Evolutionary conservation across 2,888 invertebrate genomes (phyloP), one percentile per base, ranked within the genome.

Genomic region (Cephalotes varians): DNA sequence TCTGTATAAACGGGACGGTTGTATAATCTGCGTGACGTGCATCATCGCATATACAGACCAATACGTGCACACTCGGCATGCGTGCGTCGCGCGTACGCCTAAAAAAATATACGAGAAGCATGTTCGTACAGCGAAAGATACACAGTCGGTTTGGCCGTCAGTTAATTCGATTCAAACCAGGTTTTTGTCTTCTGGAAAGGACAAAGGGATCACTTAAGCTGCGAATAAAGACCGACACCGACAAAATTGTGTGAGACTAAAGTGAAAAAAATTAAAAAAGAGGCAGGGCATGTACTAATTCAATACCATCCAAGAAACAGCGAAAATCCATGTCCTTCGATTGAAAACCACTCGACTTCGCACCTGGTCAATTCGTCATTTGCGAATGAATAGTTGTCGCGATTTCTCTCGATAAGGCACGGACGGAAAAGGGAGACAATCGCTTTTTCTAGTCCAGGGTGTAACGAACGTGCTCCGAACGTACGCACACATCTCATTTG

Each of bases 1-100:
- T 47, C 91, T 92, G 91, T 92, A 91, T 90, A 91, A 89, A 79
- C 10, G 12, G 69, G 85, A 82, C 49, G 65, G 73, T 82, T 87
- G 84, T 84, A 77, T 88, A 84, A 85, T 83, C 76, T 80, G 74
- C 85, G 60, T 87, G 62, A 79, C 31, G 28, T 69, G 60, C 62
- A 79, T 73, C 74, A 67, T 37, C 34, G 37, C 34, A 25, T 40
- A 47, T 71, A 47, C 71, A 31, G 54, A 40, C 31, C 21, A 40
- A 51, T 54, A 62, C 60, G 28, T 5, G 12, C 10, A 56, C 31
- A 65, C 65, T 47, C 58, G 60, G 25, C 40, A 51, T 56, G 60
- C 65, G 54, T 28, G 67, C 44, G 47, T 60, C 58, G 5, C 60
- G 73, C 56, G 62, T 28, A 81, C 69, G 85, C 76, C 69, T 84